Percentiles rank a stretch among this genome's conserved stretches.
phyloP scores from a whole-genome alignment of 2,888 invertebrate species.

The Altica lythri region DNA sequence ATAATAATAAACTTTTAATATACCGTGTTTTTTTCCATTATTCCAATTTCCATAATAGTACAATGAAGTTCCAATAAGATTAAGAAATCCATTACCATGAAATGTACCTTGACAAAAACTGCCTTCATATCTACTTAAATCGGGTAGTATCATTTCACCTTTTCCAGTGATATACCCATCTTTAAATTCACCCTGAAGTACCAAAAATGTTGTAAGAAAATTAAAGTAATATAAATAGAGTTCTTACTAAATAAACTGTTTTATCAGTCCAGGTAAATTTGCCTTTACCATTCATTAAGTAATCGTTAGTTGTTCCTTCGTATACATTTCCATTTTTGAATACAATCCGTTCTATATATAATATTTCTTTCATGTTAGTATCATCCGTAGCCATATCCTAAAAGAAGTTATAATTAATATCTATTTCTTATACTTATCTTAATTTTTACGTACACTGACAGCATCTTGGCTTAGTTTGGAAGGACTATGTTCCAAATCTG shows the following conservation, averaged over 20 bases:
- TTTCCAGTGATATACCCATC: slow-evolving; percentile 62
- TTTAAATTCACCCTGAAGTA: slow-evolving; percentile 64
- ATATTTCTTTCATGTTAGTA: too few relatives aligned
- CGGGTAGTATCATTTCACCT: slow-evolving; percentile 62
- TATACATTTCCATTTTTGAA: slow-evolving; percentile 65
- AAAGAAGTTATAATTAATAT: too few relatives aligned
- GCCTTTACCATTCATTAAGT: slow-evolving; percentile 65
- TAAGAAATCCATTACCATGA: slow-evolving; percentile 54
- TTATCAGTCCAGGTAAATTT: slow-evolving; percentile 65
- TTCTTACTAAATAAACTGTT: slow-evolving; percentile 59
- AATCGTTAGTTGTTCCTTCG: slow-evolving; percentile 61
- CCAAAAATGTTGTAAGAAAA: neutral
- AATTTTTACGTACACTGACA: too few relatives aligned
- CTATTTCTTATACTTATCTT: too few relatives aligned
- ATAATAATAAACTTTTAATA: too few relatives aligned
- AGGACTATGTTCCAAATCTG: too few relatives aligned
- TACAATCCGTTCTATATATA: slow-evolving; percentile 59
- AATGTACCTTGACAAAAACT: slow-evolving; percentile 63
- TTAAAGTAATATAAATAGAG: neutral
- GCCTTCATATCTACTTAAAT: slow-evolving; percentile 64
- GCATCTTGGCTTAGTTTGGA: too few relatives aligned
- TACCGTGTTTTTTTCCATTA: slow-evolving; percentile 53
- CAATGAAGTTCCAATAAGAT: slow-evolving; percentile 41
- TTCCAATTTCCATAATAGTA: slow-evolving; percentile 57
- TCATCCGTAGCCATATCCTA: too few relatives aligned